phyloP scores from a whole-genome alignment of 2,888 invertebrate species.

The Alitta virens region DNA sequence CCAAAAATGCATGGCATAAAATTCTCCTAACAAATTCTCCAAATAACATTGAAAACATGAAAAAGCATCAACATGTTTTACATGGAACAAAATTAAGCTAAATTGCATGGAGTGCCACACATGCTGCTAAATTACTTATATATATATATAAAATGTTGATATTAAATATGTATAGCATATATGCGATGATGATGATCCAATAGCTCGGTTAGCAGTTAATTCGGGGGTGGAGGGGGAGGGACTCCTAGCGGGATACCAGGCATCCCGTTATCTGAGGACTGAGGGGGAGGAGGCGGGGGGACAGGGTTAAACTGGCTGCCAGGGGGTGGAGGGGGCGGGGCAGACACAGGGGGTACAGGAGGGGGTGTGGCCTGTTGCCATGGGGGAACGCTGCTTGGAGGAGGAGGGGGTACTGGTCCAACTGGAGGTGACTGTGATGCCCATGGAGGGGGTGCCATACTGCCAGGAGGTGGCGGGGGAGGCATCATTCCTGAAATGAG shows the following conservation, averaged over 20 bases:
- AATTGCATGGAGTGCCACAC: no score
- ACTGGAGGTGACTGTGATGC: constrained; percentile 51
- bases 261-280: constrained; percentile 4
- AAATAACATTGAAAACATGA: no score
- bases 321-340: constrained; percentile 51
- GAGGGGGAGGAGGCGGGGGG: constrained; percentile 51
- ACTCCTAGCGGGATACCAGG: constrained; percentile 18
- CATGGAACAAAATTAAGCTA: no score
- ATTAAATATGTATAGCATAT: no score
- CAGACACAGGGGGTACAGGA: constrained; percentile 60
- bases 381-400: constrained; percentile 43
- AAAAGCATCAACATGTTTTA: no score
- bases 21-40: no score
- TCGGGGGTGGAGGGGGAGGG: constrained; percentile 20
- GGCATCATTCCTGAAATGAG: constrained; percentile 16
- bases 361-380: constrained; percentile 60
- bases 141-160: no score
- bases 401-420: constrained; percentile 19
- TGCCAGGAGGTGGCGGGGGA: no score
- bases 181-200: no score
- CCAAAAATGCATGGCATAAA: no score
- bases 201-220: no score
- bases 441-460: constrained; percentile 54
- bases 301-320: constrained; percentile 42
- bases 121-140: no score